Evolutionary conservation across 2,113 vertebrate genomes (phyloP), one percentile per base, ranked within the genome.

Genomic region (Miniopterus natalensis): DNA sequence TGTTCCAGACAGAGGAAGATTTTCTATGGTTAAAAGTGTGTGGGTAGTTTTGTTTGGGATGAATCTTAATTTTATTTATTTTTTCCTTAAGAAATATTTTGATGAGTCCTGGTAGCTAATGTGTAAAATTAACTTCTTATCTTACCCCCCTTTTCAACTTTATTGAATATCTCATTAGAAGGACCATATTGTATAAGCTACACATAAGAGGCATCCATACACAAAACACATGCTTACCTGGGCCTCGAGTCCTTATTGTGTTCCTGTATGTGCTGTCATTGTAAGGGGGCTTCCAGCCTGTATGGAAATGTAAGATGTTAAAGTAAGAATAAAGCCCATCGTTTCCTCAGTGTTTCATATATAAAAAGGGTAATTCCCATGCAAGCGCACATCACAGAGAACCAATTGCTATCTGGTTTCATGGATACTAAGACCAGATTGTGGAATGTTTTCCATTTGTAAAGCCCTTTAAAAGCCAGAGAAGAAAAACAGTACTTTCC

Each of bases 391-490:
- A 57, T 87, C 57, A 57, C 36, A 29, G 81, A 88, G 49, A 93
- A 78, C 68, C 36, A 40, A 47, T 47, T 84, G 13, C 83, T 88
- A 0, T 88, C 51, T 66, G n/a, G 63, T 53, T 88, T 84, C 45
- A 78, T 65, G 63, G 53, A 47, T 87, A 74, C 42, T 45, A 78
- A 59, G 65, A 61, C 13, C 23, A 88, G 29, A 55, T 83, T 73
- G 51, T 68, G 27, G 51, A 73, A 70, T 63, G 31, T 84, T 84
- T 92, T 77, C 61, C 23, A 9, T 61, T 36, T 59, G 40, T 92
- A 59, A 84, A 80, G 59, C 53, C 23, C 79, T 20, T 88, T 88
- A 84, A 92, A 92, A 84, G 63, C 27, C 8, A 42, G 75, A 87
- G 78, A 42, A 57, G 47, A 78, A 81, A 90, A 68, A n/a, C 17